Percentiles rank a stretch among this genome's conserved stretches.
Conservation (phyloP, 2,888 invertebrate genomes). For the Ichneumoninae sp. region DNA sequence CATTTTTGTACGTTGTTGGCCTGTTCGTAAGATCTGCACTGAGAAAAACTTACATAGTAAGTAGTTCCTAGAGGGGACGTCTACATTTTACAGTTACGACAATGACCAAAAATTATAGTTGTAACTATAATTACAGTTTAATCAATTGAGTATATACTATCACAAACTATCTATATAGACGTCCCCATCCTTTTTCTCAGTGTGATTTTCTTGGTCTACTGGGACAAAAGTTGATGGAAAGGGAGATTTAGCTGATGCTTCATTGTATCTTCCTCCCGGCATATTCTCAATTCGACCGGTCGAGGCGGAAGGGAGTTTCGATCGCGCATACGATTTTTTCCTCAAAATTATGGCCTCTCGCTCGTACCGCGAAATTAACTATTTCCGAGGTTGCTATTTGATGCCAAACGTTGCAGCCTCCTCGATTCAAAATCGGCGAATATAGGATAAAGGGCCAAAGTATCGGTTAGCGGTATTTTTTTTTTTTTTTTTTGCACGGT, state of each 20-base stretch:
- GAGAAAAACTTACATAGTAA: too few relatives aligned
- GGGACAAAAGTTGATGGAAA: neutral
- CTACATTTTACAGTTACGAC: too few relatives aligned
- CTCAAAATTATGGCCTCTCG: constrained; percentile 53
- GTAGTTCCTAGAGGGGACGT: too few relatives aligned
- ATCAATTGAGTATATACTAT: too few relatives aligned
- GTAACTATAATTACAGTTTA: too few relatives aligned
- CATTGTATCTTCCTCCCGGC: constrained; percentile 28
- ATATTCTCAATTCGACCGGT: constrained; percentile 15
- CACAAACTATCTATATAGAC: too few relatives aligned
- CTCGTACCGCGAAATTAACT: constrained; percentile 59
- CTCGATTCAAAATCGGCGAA: constrained; percentile 51
- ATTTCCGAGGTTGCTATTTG: constrained; percentile 61
- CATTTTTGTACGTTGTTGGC: neutral
- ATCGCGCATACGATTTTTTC: constrained; percentile 41
- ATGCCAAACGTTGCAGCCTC: constrained; percentile 2
- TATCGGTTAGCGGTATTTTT: constrained; percentile 34
- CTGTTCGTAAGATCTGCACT: neutral
- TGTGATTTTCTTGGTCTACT: too few relatives aligned
- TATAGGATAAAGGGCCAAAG: constrained; percentile 27
- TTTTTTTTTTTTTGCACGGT: constrained; percentile 26
- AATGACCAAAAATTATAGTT: too few relatives aligned
- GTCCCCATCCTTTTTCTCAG: too few relatives aligned
- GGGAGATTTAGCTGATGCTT: neutral
- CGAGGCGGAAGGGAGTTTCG: constrained; percentile 32